Percentiles rank a stretch among this genome's conserved stretches.
phyloP scores from a whole-genome alignment of 2,113 vertebrate species.

The Rhynchopsitta pachyrhyncha region DNA sequence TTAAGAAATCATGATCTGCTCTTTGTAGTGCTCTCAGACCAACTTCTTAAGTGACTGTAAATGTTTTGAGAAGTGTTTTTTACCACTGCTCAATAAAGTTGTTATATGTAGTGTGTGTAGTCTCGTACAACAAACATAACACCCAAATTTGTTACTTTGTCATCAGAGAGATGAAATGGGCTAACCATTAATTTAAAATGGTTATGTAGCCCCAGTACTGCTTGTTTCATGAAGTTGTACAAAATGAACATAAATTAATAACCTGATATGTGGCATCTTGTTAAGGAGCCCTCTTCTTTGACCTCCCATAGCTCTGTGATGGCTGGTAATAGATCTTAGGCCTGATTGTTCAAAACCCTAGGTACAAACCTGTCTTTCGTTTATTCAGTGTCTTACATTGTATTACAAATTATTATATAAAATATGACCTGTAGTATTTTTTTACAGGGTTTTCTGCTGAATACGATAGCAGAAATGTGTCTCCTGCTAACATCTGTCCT shows the following conservation, averaged over 20 bases:
- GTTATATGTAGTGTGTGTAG: not conserved
- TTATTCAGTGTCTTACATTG: not conserved
- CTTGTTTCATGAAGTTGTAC: not conserved
- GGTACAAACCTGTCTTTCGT: not conserved
- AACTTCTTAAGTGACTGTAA: not conserved
- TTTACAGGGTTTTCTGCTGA: not conserved
- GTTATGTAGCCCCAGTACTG: not conserved
- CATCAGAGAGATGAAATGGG: not conserved
- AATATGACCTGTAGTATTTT: not conserved
- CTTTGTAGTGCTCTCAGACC: not conserved
- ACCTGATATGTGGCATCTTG: not conserved
- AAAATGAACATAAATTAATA: not conserved
- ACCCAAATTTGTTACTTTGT: not conserved
- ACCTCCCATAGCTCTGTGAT: not conserved
- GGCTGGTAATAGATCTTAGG: not conserved
- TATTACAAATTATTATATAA: not conserved
- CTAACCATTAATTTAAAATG: not conserved
- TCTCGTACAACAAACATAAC: not conserved
- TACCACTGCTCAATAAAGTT: constrained; percentile 37
- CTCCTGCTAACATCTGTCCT: not conserved
- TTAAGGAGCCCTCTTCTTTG: not conserved
- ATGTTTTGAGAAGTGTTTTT: not conserved
- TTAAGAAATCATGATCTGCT: not conserved
- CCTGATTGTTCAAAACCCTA: not conserved
- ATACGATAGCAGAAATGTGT: not conserved